phyloP scores from a whole-genome alignment of 1,140 invertebrate genomes.

The Helicoverpa zea region DNA sequence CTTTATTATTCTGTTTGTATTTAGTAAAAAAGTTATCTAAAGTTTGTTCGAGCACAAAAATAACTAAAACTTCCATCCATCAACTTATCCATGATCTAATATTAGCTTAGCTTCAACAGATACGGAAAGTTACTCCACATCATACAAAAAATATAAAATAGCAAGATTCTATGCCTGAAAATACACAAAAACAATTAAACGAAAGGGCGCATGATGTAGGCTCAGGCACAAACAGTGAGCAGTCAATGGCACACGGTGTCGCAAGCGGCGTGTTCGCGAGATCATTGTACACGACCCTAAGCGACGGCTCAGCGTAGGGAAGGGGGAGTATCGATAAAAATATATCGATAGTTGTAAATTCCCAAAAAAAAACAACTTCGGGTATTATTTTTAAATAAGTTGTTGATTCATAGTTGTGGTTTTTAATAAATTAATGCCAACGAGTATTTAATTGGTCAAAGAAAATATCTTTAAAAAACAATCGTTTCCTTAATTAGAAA shows the following conservation, averaged over 20 bases:
- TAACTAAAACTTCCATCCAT: too few species aligned
- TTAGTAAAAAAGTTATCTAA: too few species aligned
- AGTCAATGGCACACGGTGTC: constrained; percentile 59
- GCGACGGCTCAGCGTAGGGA: constrained; percentile 61
- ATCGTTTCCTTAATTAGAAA: neutral
- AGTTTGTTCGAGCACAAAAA: too few species aligned
- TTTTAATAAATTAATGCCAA: too few species aligned
- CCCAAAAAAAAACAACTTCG: too few species aligned
- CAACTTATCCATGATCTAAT: too few species aligned
- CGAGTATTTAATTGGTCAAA: neutral
- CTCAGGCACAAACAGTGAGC: constrained; percentile 37
- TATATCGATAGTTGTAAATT: constrained; percentile 45
- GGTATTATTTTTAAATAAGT: too few species aligned
- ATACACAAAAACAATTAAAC: constrained; percentile 1
- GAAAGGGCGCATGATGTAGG: neutral
- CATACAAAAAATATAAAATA: too few species aligned
- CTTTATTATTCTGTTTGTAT: too few species aligned
- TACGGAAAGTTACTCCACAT: too few species aligned
- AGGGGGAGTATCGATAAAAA: constrained; percentile 47
- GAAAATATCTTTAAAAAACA: neutral
- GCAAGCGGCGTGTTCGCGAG: constrained; percentile 55
- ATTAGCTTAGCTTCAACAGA: too few species aligned
- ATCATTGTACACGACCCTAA: constrained; percentile 74
- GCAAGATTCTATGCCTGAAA: too few species aligned
- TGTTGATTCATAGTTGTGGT: neutral